Evolutionary conservation across 1,140 invertebrate species (phyloP).

Genomic region (Drosophila sechellia): DNA sequence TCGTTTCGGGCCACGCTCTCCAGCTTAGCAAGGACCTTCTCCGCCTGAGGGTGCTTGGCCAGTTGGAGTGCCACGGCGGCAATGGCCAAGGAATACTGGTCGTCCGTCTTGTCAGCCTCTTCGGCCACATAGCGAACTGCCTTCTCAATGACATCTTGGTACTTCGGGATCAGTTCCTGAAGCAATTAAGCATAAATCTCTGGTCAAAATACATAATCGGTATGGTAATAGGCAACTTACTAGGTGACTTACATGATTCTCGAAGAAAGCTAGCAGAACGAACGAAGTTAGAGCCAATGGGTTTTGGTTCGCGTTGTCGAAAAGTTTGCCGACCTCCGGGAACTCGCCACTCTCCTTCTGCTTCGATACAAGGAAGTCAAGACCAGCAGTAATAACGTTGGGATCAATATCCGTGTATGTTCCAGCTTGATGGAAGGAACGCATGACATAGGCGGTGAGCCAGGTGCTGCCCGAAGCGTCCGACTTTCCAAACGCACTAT

Average conservation of each 20-base stretch:
- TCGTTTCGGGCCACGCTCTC: constrained; percentile 53
- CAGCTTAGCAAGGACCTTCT: constrained; percentile 64
- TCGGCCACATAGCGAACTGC: constrained; percentile 92
- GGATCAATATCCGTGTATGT: constrained; percentile 92
- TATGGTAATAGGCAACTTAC: neutral
- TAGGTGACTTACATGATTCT: constrained; percentile 86
- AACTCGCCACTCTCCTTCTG: constrained; percentile 90
- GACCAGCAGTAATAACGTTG: constrained; percentile 88
- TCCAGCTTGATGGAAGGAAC: constrained; percentile 93
- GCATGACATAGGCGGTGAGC: constrained; percentile 96
- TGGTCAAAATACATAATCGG: neutral
- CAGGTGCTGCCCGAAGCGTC: constrained; percentile 94
- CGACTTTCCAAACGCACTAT: constrained; percentile 95
- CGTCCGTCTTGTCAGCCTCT: constrained; percentile 89
- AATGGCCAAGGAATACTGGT: constrained; percentile 92
- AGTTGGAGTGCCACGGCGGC: constrained; percentile 91
- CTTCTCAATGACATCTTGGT: constrained; percentile 89
- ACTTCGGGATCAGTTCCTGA: constrained; percentile 84
- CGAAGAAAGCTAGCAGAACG: constrained; percentile 92
- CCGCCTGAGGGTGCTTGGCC: constrained; percentile 87
- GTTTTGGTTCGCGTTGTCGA: constrained; percentile 71
- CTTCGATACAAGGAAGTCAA: constrained; percentile 91
- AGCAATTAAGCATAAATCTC: neutral
- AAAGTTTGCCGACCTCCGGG: constrained; percentile 89
- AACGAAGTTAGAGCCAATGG: constrained; percentile 94